Evolutionary conservation across 2,888 invertebrate species (phyloP).

Genomic region (Archaeoteleia sp.): DNA sequence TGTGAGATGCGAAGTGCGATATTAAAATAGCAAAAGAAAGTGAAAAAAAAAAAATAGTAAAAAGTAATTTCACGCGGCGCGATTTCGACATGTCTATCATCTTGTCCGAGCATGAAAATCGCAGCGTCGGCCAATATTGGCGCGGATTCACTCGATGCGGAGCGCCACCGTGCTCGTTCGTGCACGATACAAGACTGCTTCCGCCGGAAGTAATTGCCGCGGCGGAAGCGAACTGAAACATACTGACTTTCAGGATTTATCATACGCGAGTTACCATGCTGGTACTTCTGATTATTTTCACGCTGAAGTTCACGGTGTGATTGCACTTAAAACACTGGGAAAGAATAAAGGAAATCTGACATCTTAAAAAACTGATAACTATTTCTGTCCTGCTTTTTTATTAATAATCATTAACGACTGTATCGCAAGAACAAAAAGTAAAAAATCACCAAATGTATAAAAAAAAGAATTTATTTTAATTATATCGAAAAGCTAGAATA

Average conservation of each 20-base stretch:
- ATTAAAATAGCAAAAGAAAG: constrained; percentile 34
- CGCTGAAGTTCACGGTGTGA: constrained; percentile 11
- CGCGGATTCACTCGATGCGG: constrained; percentile 13
- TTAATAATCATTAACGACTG: no score
- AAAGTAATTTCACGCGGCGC: constrained; percentile 38
- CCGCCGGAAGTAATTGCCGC: constrained; percentile 61
- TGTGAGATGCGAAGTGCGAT: constrained; percentile 9
- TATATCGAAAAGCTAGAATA: no score
- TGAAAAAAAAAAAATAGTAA: constrained; percentile 8
- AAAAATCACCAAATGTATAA: no score
- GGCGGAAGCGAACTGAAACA: constrained; percentile 60
- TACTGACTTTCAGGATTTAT: constrained; percentile 60
- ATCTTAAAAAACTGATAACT: no score
- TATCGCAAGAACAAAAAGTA: no score
- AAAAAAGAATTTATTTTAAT: no score
- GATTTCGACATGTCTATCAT: constrained; percentile 42
- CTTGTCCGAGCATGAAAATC: constrained; percentile 43
- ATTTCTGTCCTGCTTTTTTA: no score
- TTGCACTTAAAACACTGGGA: no score
- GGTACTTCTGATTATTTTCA: constrained; percentile 12
- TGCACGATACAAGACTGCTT: constrained; percentile 55
- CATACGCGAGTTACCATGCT: constrained; percentile 34
- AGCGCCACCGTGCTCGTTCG: constrained; percentile 28
- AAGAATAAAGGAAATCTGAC: no score
- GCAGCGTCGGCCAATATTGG: constrained; percentile 43